phyloP scores from a whole-genome alignment of 2,113 vertebrate species.

The Myotis davidii region DNA sequence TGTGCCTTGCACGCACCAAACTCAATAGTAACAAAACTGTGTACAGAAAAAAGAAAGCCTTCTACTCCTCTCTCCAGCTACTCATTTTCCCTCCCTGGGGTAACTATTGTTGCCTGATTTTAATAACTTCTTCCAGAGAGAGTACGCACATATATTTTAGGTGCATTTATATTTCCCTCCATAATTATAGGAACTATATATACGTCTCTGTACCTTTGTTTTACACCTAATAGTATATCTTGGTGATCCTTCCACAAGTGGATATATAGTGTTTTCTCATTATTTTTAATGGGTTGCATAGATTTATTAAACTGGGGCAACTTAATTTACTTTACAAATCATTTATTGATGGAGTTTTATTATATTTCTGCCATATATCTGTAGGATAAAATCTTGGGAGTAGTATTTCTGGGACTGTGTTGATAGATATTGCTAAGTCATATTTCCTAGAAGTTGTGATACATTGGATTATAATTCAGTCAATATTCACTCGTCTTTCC shows the following conservation, averaged over 20 bases:
- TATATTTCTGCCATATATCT: neutral
- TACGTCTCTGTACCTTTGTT: neutral
- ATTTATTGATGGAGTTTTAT: neutral
- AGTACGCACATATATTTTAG: neutral
- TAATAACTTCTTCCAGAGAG: neutral
- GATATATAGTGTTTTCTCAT: neutral
- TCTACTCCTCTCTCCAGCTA: neutral
- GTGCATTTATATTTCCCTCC: neutral
- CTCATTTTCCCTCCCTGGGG: neutral
- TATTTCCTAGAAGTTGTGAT: neutral
- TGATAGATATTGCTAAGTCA: neutral
- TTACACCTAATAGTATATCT: neutral
- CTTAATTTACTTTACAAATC: neutral
- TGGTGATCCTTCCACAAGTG: neutral
- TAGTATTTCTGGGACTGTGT: neutral
- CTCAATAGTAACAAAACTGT: neutral
- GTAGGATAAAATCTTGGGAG: neutral
- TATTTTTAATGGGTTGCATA: neutral
- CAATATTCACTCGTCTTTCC: neutral
- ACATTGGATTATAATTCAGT: neutral
- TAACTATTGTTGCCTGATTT: neutral
- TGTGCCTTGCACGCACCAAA: neutral
- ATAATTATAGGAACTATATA: neutral
- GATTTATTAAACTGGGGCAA: neutral
- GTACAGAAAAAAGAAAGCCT: neutral